Percentiles rank a stretch among this genome's conserved stretches.
phyloP scores from a whole-genome alignment of 2,113 vertebrate genomes.

The Urocynchramus pylzowi region DNA sequence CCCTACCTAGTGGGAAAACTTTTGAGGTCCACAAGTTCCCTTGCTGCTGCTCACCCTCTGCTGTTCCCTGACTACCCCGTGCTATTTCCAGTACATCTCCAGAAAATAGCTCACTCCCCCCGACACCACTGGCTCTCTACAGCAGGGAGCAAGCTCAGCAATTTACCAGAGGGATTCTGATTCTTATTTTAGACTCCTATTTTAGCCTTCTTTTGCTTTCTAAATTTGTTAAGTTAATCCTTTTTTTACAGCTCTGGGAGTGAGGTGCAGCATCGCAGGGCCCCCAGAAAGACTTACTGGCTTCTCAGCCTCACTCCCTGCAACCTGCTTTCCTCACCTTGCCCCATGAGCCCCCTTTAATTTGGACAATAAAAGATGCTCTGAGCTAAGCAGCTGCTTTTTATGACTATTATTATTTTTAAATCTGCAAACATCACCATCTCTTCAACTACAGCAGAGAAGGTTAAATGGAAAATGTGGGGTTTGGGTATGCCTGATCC shows the following conservation, averaged over 20 bases:
- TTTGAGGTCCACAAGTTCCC: neutral
- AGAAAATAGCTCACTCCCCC: constrained; percentile 30
- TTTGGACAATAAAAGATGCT: neutral
- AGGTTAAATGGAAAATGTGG: neutral
- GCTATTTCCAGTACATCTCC: constrained; percentile 36
- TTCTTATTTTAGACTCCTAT: constrained; percentile 54
- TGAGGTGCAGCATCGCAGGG: fast-evolving
- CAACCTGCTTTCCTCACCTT: neutral
- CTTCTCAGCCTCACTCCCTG: neutral
- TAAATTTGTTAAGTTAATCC: constrained; percentile 33
- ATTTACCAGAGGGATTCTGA: constrained; percentile 56
- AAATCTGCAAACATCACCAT: neutral
- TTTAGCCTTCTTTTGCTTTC: constrained; percentile 27
- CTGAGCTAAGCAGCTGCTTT: neutral
- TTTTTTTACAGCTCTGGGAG: constrained; percentile 15
- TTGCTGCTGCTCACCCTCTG: neutral
- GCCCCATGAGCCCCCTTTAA: neutral
- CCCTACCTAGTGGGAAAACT: neutral
- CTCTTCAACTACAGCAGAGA: neutral
- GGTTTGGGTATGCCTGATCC: neutral
- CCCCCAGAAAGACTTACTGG: neutral
- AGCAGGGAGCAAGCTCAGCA: neutral
- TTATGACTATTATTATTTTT: neutral
- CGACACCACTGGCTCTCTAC: neutral
- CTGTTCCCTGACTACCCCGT: neutral